Evolutionary conservation across 2,888 invertebrate species (phyloP).

Genomic region (Agrotis segetum): DNA sequence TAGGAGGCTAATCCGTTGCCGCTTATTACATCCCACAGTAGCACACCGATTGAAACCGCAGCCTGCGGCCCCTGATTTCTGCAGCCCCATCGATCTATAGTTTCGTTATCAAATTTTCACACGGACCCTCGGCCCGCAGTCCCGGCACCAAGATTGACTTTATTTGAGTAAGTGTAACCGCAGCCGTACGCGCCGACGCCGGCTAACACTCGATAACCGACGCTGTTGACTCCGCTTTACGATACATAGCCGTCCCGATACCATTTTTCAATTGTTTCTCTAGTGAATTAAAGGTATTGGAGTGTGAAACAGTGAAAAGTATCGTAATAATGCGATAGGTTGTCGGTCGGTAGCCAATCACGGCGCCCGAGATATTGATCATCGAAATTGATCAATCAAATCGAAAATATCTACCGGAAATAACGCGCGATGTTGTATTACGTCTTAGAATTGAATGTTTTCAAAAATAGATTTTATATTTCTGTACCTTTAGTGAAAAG

Average conservation of each 20-base stretch:
- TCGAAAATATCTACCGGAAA: conserved; percentile 89
- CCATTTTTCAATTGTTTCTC: conserved; percentile 69
- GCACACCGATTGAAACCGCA: conserved; percentile 89
- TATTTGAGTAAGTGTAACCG: conserved; percentile 90
- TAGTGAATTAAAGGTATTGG: conserved; percentile 77
- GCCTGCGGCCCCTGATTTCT: conserved; percentile 84
- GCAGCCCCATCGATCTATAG: conserved; percentile 89
- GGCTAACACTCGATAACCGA: conserved; percentile 68
- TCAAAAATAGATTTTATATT: conserved; percentile 70
- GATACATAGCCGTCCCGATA: conserved; percentile 76
- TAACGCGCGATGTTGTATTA: conserved; percentile 87
- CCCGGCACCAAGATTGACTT: conserved; percentile 88
- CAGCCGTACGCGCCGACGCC: conserved; percentile 79
- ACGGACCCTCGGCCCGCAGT: conserved; percentile 83
- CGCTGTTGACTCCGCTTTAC: conserved; percentile 74
- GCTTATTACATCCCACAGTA: conserved; percentile 89
- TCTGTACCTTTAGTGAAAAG: too few species aligned
- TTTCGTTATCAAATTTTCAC: conserved; percentile 91
- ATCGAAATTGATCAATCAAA: conserved; percentile 91
- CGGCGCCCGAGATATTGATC: conserved; percentile 87
- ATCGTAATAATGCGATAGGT: conserved; percentile 74
- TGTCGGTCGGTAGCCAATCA: conserved; percentile 87
- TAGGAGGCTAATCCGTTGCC: conserved; percentile 82
- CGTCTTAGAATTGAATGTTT: conserved; percentile 82
- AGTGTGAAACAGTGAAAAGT: conserved; percentile 80